Percentiles rank a stretch among this genome's conserved stretches.
Evolutionary conservation across 2,888 invertebrate species (phyloP).

Genomic region (Norana najaformis): DNA sequence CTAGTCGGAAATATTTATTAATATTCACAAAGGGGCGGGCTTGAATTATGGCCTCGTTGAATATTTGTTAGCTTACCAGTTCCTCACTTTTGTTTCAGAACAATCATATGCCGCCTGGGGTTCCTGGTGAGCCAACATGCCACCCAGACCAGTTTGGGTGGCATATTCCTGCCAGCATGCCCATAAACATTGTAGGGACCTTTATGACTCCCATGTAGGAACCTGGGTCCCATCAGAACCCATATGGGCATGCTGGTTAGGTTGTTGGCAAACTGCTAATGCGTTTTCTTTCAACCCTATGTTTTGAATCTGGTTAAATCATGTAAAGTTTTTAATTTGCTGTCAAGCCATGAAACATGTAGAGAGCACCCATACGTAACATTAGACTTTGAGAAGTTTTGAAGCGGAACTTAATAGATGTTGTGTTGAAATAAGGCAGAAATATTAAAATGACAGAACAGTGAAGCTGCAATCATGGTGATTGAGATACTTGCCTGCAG

Average conservation of each 20-base stretch:
- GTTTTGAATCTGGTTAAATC: no score
- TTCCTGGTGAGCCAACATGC: no score
- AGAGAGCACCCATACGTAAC: background rate
- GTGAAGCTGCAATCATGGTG: background rate
- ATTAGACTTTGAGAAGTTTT: background rate
- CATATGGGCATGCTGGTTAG: no score
- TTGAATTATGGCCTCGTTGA: background rate
- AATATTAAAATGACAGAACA: background rate
- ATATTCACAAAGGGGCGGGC: background rate
- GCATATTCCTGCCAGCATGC: no score
- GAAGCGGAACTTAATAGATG: background rate
- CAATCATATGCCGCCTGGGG: no score
- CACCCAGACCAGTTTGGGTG: no score
- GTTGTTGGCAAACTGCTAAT: no score
- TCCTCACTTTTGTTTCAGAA: background rate
- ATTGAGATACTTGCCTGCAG: slow-evolving; percentile 15
- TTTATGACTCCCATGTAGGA: no score
- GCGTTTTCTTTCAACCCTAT: no score
- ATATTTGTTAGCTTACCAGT: background rate
- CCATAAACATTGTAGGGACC: no score
- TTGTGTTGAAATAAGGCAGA: background rate
- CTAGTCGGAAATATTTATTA: background rate
- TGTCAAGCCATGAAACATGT: background rate
- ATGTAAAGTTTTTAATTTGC: no score
- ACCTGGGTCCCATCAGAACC: no score